Conservation (phyloP, 64 coral and sea anemone species). For the Pachyseris speciosa region DNA sequence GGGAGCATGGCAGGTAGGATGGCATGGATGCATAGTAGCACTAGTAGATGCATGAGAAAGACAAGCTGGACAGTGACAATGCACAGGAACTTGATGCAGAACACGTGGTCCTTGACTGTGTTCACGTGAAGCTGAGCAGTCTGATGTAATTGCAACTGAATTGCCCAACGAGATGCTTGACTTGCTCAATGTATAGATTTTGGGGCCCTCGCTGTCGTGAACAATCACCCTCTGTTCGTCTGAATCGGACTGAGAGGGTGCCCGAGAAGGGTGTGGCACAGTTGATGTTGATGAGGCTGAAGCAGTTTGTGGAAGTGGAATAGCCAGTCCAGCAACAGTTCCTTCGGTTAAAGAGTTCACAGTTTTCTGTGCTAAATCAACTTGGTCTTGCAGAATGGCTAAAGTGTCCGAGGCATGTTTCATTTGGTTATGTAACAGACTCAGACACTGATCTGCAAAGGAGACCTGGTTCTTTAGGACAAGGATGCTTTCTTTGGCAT, state of each 20-base stretch:
- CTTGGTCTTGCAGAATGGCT: slow-evolving; percentile 72
- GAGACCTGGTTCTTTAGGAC: slow-evolving; percentile 66
- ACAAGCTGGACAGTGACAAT: slow-evolving; percentile 38
- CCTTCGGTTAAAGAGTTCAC: slow-evolving; percentile 36
- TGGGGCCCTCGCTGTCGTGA: slow-evolving; percentile 59
- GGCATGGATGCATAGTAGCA: neutral
- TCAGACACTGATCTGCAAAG: slow-evolving; percentile 72
- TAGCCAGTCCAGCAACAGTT: slow-evolving; percentile 23
- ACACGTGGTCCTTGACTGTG: slow-evolving; percentile 27
- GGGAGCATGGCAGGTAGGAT: neutral
- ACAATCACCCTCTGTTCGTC: slow-evolving; percentile 55
- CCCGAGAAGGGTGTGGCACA: neutral
- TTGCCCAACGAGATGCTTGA: slow-evolving; percentile 38
- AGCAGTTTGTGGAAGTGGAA: neutral
- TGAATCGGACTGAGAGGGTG: neutral
- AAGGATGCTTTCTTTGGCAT: slow-evolving; percentile 33
- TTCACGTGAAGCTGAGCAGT: neutral
- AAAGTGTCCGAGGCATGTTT: slow-evolving; percentile 76
- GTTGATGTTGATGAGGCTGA: neutral
- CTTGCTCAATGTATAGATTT: slow-evolving; percentile 37
- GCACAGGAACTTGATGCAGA: slow-evolving; percentile 27
- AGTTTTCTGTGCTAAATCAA: slow-evolving; percentile 62
- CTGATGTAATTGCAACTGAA: neutral
- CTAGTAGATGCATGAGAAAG: slow-evolving; percentile 9
- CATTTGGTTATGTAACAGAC: slow-evolving; percentile 72